Evolutionary conservation across 1,140 invertebrate genomes (phyloP).

Genomic region (Heliconius eleuchia): DNA sequence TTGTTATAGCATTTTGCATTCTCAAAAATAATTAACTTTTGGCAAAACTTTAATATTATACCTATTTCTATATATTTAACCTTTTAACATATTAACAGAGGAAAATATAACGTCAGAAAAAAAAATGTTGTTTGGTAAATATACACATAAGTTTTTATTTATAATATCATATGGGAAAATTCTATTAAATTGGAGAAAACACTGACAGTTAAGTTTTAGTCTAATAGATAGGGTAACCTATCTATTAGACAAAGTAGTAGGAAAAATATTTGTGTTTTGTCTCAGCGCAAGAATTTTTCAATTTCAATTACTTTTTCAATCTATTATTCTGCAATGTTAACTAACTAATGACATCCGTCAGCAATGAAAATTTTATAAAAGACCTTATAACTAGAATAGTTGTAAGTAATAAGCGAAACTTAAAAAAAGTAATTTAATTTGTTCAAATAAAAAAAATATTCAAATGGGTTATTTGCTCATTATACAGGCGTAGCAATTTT

Average conservation of each 20-base stretch:
- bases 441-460: not conserved
- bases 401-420: too few species aligned
- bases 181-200: not conserved
- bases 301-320: not conserved
- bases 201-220: not conserved
- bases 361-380: not conserved
- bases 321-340: not conserved
- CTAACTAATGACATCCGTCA: not conserved
- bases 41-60: too few species aligned
- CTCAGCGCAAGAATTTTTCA: not conserved
- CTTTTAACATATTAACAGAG: too few species aligned
- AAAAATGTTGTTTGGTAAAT: too few species aligned
- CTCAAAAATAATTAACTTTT: too few species aligned
- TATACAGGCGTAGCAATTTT: not conserved
- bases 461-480: not conserved
- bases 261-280: not conserved
- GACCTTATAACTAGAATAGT: not conserved
- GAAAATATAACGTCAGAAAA: too few species aligned
- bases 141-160: too few species aligned
- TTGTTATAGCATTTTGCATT: too few species aligned
- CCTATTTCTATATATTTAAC: too few species aligned
- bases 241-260: not conserved
- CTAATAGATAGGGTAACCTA: not conserved
- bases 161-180: too few species aligned
- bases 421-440: too few species aligned